phyloP scores from a whole-genome alignment of 2,113 vertebrate species.

The Nibea coibor region DNA sequence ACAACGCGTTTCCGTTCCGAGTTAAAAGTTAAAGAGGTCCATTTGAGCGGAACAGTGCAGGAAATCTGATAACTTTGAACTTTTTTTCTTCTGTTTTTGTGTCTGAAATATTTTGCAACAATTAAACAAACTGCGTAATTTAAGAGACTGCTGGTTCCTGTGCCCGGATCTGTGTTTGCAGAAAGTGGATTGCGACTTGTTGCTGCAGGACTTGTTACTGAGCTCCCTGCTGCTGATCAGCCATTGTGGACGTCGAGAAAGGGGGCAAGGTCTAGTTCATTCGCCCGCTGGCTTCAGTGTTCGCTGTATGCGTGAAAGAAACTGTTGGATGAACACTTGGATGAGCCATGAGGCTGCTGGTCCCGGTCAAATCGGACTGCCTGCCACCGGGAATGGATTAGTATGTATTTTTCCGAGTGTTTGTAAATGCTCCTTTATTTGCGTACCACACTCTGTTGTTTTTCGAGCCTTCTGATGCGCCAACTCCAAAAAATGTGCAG shows the following conservation, averaged over 20 bases:
- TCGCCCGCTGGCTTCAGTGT: conserved; percentile 1
- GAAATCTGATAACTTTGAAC: background rate
- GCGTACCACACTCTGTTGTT: background rate
- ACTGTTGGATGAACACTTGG: background rate
- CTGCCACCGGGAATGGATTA: conserved; percentile 27
- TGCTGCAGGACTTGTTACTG: background rate
- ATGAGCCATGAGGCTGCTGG: conserved; percentile 45
- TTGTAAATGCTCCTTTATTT: background rate
- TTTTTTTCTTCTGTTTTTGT: background rate
- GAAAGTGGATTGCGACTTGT: background rate
- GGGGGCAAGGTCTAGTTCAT: conserved; percentile 30
- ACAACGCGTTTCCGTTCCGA: background rate
- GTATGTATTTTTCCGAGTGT: background rate
- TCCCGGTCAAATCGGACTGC: background rate
- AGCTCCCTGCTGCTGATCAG: conserved; percentile 27
- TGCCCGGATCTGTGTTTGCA: background rate
- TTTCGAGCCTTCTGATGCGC: background rate
- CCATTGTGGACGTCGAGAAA: conserved; percentile 34
- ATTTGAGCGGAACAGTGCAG: background rate
- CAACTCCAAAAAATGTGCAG: background rate
- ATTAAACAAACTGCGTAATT: conserved; percentile 4
- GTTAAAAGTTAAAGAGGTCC: background rate
- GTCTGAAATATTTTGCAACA: background rate
- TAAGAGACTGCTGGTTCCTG: fast-evolving
- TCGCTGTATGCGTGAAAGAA: background rate